phyloP scores from a whole-genome alignment of 1,140 invertebrate genomes.

The Sesamia nonagrioides region DNA sequence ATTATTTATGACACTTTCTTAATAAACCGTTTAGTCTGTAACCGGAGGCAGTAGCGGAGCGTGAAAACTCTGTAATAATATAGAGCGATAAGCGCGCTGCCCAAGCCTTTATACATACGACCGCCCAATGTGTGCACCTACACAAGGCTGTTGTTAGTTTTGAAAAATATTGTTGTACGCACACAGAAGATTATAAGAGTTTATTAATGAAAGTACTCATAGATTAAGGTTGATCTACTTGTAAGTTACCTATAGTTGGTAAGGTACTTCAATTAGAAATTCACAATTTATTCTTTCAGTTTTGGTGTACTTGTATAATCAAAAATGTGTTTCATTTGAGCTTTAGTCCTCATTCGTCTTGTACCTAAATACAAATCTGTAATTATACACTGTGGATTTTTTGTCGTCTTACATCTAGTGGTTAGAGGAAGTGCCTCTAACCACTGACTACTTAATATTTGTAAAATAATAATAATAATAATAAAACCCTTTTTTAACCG shows the following conservation, averaged over 20 bases:
- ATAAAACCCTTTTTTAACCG: too few species aligned
- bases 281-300: too few species aligned
- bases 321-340: too few species aligned
- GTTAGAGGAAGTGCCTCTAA: too few species aligned
- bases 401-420: too few species aligned
- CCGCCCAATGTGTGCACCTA: conserved; percentile 52
- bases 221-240: not conserved
- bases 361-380: too few species aligned
- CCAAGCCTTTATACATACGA: conserved; percentile 75
- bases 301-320: too few species aligned
- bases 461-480: too few species aligned
- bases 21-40: not conserved
- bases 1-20: conserved; percentile 5
- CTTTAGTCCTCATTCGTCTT: too few species aligned
- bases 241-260: not conserved
- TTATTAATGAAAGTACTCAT: not conserved
- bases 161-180: conserved; percentile 24
- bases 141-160: conserved; percentile 23
- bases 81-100: conserved; percentile 59
- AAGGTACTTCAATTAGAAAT: too few species aligned
- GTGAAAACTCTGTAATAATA: conserved; percentile 61
- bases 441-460: too few species aligned
- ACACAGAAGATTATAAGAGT: not conserved
- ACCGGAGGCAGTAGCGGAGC: conserved; percentile 46
- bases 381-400: too few species aligned